Percentiles rank a stretch among this genome's conserved stretches.
Conservation (phyloP, 2,797 vertebrate genomes). For the Channallabes apus region DNA sequence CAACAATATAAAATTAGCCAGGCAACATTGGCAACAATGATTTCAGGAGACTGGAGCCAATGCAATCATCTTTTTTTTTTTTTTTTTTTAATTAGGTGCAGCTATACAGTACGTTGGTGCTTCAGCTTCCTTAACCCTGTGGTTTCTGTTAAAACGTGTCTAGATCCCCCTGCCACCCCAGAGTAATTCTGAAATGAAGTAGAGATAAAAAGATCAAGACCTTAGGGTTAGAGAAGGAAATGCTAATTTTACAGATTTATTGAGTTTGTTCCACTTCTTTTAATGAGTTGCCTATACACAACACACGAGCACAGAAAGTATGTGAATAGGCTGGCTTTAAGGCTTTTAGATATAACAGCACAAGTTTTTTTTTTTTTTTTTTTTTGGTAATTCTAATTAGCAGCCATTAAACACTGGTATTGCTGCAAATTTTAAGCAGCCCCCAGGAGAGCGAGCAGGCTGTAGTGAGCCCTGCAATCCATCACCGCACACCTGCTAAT, state of each 20-base stretch:
- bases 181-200: slow-evolving; percentile 4
- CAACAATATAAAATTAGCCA: not conserved
- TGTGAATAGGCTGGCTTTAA: slow-evolving; percentile 58
- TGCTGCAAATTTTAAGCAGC: slow-evolving; percentile 58
- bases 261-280: slow-evolving; percentile 52
- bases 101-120: not conserved
- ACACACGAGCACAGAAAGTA: slow-evolving; percentile 27
- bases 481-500: slow-evolving; percentile 75
- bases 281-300: slow-evolving; percentile 55
- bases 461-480: slow-evolving; percentile 56
- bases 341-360: slow-evolving; percentile 53
- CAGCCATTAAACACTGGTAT: slow-evolving; percentile 65
- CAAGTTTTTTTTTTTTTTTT: slow-evolving; percentile 48
- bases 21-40: not conserved
- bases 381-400: slow-evolving; percentile 69
- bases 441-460: slow-evolving; percentile 36
- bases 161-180: not conserved
- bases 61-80: slow-evolving; percentile 33
- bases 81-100: not conserved
- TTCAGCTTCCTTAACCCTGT: slow-evolving; percentile 48
- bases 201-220: slow-evolving; percentile 20
- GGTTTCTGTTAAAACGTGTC: slow-evolving; percentile 41
- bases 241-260: slow-evolving; percentile 59
- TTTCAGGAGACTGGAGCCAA: not conserved
- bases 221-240: slow-evolving; percentile 8